These are phyloP conservation scores for Scyliorhinus canicula DNA, from an alignment of 2,797 vertebrate species.

Conservation along the genomic window DNA sequence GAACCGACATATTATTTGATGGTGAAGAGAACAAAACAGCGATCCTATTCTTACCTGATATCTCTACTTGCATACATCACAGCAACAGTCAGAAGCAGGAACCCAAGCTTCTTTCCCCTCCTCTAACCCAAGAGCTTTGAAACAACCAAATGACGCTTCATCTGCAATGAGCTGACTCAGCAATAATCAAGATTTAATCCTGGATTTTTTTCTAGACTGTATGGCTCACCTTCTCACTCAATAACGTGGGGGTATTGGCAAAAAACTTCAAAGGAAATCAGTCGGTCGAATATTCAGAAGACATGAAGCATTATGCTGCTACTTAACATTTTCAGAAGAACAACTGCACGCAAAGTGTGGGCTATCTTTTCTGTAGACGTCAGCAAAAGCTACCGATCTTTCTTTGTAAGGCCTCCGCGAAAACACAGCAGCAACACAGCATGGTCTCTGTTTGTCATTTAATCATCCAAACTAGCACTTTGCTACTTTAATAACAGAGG, in stretches of 20 bases:
- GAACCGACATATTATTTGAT: background rate
- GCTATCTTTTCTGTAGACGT: conserved; percentile 7
- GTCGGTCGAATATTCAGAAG: conserved; percentile 1
- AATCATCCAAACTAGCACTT: conserved; percentile 23
- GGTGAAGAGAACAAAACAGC: background rate
- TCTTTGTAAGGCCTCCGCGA: background rate
- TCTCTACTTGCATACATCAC: background rate
- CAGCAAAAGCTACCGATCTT: conserved; percentile 8
- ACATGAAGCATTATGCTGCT: background rate
- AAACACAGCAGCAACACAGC: background rate
- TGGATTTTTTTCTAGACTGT: background rate
- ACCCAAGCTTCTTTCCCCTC: no score
- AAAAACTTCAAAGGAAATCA: background rate
- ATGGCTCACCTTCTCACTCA: background rate
- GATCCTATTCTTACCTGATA: background rate
- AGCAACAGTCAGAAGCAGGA: background rate
- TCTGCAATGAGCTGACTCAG: background rate
- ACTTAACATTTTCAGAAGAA: conserved; percentile 5
- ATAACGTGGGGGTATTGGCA: background rate
- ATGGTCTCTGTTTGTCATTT: background rate
- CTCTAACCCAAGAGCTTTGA: background rate
- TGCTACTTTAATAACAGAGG: conserved; percentile 22
- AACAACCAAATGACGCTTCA: background rate
- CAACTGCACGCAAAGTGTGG: background rate
- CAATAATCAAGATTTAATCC: background rate